These are phyloP conservation scores for Ptiloglossa arizonensis DNA, from an alignment of 1,140 invertebrate genomes.

Conservation along the genomic window DNA sequence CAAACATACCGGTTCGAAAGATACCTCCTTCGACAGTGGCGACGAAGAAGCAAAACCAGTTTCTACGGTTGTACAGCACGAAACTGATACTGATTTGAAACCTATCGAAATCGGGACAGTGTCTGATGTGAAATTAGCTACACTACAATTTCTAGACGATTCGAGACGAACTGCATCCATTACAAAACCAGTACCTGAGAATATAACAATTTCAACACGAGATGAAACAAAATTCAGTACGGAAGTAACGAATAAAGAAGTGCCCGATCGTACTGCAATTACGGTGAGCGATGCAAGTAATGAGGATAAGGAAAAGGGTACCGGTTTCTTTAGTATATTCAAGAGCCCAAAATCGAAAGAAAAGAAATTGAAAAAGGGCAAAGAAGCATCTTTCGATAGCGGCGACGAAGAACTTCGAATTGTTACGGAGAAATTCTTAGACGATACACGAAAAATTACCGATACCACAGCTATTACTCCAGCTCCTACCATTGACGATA, in stretches of 20 bases:
- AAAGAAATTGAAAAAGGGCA: constrained; percentile 64
- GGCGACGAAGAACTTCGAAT: constrained; percentile 70
- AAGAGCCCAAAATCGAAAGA: constrained; percentile 69
- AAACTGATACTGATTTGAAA: background rate
- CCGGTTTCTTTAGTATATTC: constrained; percentile 70
- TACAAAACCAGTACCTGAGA: constrained; percentile 19
- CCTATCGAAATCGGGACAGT: background rate
- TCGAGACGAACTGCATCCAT: constrained; percentile 52
- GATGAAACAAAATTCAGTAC: background rate
- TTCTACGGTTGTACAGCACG: background rate
- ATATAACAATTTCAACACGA: background rate
- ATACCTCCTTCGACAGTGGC: constrained; percentile 71
- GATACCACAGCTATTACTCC: constrained; percentile 34
- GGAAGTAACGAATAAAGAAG: background rate
- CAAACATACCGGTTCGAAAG: constrained; percentile 73
- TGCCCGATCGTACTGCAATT: background rate
- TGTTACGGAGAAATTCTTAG: constrained; percentile 65
- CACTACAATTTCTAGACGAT: constrained; percentile 63
- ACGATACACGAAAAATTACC: constrained; percentile 64
- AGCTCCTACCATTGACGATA: constrained; percentile 5
- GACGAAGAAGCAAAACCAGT: constrained; percentile 68
- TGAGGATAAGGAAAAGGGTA: constrained; percentile 49
- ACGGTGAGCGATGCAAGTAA: constrained; percentile 15
- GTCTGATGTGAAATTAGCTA: constrained; percentile 48
- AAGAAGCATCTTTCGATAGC: constrained; percentile 71